Evolutionary conservation across 2,888 invertebrate species (phyloP), one percentile per base, ranked within the genome.

Genomic region (Tetragonula carbonaria): DNA sequence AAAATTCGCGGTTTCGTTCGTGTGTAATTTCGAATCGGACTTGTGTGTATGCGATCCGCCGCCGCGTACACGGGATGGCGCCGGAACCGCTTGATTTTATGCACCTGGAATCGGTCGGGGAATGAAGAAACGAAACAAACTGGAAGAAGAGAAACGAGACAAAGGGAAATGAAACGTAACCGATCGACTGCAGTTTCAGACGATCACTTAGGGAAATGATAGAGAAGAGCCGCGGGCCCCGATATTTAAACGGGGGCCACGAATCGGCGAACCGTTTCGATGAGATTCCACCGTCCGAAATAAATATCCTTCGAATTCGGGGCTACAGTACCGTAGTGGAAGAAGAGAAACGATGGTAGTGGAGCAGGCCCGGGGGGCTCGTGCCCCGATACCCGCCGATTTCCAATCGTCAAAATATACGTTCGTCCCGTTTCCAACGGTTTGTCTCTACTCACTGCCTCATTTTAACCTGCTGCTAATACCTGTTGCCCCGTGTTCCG

Each of bases 381-480:
- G 68, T 57, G 45, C 74, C 72, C 74, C 90, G 88, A 91, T 92
- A 92, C 90, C 91, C 88, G 84, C 84, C 91, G 91, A 93, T 93
- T 93, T 93, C 73, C 92, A 93, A 92, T 94, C 93, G 94, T 94
- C 93, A 93, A 94, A 94, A 94, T 94, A 94, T 94, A 94, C 93
- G 93, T 93, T 92, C 91, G 92, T 92, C 88, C 88, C 84, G 86
- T 87, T 88, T 87, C 88, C 82, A 88, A 78, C 85, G 82, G 81
- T 86, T 73, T 87, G 80, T 86, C 87, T 80, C 86, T 85, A 80
- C 74, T 63, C 79, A 11, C 68, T 57, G 78, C 78, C 84, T 82
- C 74, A 77, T 81, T 88, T 88, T 78, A 81, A 73, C 78, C 81
- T 76, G 80, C 73, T 84, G 78, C 88, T 88, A 88, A 88, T 88